Evolutionary conservation across 2,113 vertebrate species (phyloP).

Genomic region (Oreochromis aureus): DNA sequence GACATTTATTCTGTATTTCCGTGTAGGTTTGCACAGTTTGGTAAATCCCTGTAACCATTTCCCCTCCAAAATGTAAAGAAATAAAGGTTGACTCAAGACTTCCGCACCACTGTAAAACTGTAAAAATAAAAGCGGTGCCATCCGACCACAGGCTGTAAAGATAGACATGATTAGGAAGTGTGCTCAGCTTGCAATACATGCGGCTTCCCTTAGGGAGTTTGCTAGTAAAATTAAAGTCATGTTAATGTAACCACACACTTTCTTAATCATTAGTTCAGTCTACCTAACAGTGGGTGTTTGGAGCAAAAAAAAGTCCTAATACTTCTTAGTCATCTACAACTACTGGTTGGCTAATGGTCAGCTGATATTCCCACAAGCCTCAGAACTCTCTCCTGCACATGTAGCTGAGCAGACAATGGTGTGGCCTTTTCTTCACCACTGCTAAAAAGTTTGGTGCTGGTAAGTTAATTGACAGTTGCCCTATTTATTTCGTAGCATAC

Average conservation of each 20-base stretch:
- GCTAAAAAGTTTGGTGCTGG: background rate
- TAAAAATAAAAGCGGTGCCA: background rate
- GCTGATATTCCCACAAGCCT: background rate
- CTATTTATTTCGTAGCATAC: background rate
- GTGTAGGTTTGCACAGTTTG: background rate
- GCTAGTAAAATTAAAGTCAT: background rate
- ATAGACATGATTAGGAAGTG: background rate
- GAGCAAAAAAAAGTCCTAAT: background rate
- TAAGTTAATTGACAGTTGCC: background rate
- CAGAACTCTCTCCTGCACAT: background rate
- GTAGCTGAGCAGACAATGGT: background rate
- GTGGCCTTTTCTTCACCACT: background rate
- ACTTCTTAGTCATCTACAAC: background rate
- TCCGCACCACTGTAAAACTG: background rate
- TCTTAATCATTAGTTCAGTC: background rate
- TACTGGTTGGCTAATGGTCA: background rate
- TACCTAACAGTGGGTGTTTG: background rate
- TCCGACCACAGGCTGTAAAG: background rate
- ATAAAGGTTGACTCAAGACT: background rate
- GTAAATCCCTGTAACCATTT: background rate
- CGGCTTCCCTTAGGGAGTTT: background rate
- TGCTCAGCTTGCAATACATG: background rate
- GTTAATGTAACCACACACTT: background rate
- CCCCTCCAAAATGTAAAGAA: background rate
- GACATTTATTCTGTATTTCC: background rate